These are phyloP conservation scores for Betta splendens DNA, from an alignment of 2,797 vertebrate genomes.

Conservation along the genomic window DNA sequence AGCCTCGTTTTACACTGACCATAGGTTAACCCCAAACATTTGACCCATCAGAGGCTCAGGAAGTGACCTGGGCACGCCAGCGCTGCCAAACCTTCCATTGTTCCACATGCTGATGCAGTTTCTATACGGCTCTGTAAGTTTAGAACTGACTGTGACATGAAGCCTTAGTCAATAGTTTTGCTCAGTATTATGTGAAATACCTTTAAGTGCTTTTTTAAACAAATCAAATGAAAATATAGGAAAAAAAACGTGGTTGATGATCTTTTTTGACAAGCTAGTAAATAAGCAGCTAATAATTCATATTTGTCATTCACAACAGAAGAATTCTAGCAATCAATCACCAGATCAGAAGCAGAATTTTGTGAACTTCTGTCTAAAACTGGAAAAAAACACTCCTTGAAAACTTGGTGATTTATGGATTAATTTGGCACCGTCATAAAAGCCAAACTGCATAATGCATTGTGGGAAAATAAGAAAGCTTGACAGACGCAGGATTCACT, in stretches of 20 bases:
- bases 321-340: too few species aligned
- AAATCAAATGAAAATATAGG: too few species aligned
- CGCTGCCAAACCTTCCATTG: slow-evolving; percentile 10
- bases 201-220: neutral
- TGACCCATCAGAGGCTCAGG: neutral
- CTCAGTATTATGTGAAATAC: neutral
- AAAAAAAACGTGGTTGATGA: too few species aligned
- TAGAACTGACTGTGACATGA: slow-evolving; percentile 2
- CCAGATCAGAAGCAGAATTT: neutral
- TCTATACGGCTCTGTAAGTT: too few species aligned
- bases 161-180: neutral
- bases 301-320: too few species aligned
- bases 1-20: slow-evolving; percentile 24
- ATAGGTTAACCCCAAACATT: slow-evolving; percentile 4
- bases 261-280: too few species aligned
- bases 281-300: too few species aligned
- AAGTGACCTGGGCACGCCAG: neutral
- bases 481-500: slow-evolving; percentile 4
- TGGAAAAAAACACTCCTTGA: neutral
- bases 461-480: neutral
- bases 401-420: neutral
- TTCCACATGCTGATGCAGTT: neutral
- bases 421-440: neutral
- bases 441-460: neutral
- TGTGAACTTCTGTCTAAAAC: neutral